These are phyloP conservation scores for Molanna angustata DNA, from an alignment of 2,888 invertebrate species.

Conservation along the genomic window DNA sequence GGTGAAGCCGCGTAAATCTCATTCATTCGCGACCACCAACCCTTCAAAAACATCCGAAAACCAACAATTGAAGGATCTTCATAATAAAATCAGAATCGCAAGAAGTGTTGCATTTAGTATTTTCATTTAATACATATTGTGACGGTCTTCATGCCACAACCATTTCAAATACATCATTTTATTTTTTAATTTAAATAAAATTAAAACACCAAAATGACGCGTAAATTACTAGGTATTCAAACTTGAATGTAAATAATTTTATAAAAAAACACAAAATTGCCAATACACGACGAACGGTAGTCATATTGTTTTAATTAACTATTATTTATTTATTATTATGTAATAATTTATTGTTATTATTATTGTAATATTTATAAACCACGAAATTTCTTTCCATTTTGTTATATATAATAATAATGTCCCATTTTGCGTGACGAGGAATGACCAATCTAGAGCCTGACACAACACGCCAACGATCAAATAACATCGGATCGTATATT, in stretches of 20 bases:
- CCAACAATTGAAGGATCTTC: constrained; percentile 15
- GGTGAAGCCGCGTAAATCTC: constrained; percentile 43
- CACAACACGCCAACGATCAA: constrained; percentile 16
- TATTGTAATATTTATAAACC: constrained; percentile 16
- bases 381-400: constrained; percentile 32
- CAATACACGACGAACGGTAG: constrained; percentile 5
- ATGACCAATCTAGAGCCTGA: constrained; percentile 23
- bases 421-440: constrained; percentile 29
- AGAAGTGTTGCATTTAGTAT: constrained; percentile 20
- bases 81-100: constrained; percentile 2
- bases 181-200: too few species aligned
- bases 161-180: too few species aligned
- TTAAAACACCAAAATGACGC: too few species aligned
- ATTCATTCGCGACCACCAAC: constrained; percentile 13
- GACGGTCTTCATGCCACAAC: constrained; percentile 8
- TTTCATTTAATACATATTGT: constrained; percentile 12
- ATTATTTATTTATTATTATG: constrained; percentile 16
- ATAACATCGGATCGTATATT: constrained; percentile 24
- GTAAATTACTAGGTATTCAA: too few species aligned
- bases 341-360: constrained; percentile 26
- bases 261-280: constrained; percentile 24
- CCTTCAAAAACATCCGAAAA: constrained; percentile 5
- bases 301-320: background rate
- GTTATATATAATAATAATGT: constrained; percentile 31
- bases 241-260: constrained; percentile 15